These are phyloP conservation scores for Tethea ocularis DNA, from an alignment of 2,888 invertebrate genomes.

Conservation along the genomic window DNA sequence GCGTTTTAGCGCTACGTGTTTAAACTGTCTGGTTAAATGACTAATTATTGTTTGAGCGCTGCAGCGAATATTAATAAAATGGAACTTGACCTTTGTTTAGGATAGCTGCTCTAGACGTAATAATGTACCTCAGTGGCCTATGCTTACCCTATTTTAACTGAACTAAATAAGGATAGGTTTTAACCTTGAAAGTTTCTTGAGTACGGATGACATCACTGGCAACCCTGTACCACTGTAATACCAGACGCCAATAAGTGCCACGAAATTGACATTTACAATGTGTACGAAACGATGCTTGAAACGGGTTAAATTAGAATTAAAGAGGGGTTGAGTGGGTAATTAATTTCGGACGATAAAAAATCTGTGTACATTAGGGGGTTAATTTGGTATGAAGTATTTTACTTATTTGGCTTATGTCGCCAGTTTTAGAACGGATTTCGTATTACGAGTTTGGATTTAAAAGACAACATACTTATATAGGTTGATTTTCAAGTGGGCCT, in stretches of 20 bases:
- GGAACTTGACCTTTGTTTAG: no score
- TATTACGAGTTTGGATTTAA: not conserved
- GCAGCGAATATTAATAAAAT: no score
- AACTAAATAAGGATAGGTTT: not conserved
- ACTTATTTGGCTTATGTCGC: conserved; percentile 21
- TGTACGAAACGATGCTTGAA: conserved; percentile 4
- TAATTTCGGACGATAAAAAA: conserved; percentile 24
- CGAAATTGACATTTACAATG: conserved; percentile 9
- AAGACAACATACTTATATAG: no score
- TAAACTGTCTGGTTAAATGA: no score
- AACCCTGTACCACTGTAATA: not conserved
- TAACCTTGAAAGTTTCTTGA: not conserved
- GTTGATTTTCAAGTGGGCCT: no score
- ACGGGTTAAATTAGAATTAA: conserved; percentile 25
- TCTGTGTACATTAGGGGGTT: not conserved
- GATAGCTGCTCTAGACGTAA: no score
- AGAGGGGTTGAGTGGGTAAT: conserved; percentile 25
- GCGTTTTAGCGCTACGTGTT: no score
- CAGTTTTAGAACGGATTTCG: not conserved
- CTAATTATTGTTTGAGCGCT: no score
- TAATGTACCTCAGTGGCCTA: no score
- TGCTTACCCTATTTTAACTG: no score
- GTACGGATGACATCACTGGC: not conserved
- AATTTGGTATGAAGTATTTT: not conserved
- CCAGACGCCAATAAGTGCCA: not conserved